Conservation (phyloP, 2,113 vertebrate genomes). For the Motacilla tschutschensis region DNA sequence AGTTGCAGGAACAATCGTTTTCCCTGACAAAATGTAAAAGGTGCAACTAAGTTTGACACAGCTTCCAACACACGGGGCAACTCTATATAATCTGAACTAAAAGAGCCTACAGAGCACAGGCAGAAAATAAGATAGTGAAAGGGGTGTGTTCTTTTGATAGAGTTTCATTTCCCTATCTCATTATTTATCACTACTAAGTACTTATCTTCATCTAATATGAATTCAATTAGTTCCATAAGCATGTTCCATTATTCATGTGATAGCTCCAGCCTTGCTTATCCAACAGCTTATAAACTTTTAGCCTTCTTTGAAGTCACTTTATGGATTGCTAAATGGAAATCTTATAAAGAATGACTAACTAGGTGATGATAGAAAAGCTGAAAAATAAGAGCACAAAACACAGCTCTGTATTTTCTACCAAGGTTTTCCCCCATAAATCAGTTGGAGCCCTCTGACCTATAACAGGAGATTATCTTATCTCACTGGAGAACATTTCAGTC, state of each 20-base stretch:
- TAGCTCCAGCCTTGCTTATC: conserved; percentile 44
- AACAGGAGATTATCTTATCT: conserved; percentile 67
- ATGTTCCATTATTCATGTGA: conserved; percentile 68
- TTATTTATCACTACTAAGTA: conserved; percentile 40
- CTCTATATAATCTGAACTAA: not conserved
- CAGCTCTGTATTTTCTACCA: conserved; percentile 70
- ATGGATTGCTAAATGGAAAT: conserved; percentile 70
- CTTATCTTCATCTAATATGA: conserved; percentile 62
- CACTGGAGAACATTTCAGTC: conserved; percentile 65
- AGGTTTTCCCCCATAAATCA: conserved; percentile 73
- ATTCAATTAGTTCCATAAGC: conserved; percentile 71
- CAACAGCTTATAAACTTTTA: conserved; percentile 64
- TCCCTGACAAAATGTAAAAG: conserved; percentile 38
- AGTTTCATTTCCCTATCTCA: conserved; percentile 14
- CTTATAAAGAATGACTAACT: conserved; percentile 75
- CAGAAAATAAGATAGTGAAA: not conserved
- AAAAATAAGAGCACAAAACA: conserved; percentile 69
- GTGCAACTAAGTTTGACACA: not conserved
- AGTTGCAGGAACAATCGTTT: conserved; percentile 18
- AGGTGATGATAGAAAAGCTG: conserved; percentile 76
- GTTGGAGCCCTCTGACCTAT: conserved; percentile 62
- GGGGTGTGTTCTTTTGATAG: not conserved
- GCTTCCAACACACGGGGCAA: not conserved
- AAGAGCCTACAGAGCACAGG: not conserved
- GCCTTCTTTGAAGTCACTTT: conserved; percentile 79